Conservation (phyloP, 2,113 vertebrate genomes). For the Pithys albifrons region DNA sequence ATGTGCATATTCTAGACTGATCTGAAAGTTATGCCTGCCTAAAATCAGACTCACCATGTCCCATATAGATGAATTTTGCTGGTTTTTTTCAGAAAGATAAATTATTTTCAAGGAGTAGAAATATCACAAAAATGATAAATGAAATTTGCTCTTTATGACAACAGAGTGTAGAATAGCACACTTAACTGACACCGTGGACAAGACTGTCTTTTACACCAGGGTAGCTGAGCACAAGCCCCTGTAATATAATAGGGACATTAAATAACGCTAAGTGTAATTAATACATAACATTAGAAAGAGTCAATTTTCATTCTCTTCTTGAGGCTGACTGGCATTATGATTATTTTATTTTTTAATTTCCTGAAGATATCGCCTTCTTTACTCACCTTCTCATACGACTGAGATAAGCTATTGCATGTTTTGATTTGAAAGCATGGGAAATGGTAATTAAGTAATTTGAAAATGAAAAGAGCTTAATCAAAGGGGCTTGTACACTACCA, state of each 20-base stretch:
- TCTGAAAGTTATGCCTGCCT: not conserved
- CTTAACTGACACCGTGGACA: not conserved
- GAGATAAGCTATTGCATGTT: slow-evolving; percentile 61
- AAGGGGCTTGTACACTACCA: not conserved
- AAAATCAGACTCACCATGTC: not conserved
- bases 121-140: not conserved
- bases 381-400: not conserved
- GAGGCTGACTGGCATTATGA: not conserved
- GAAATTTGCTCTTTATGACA: not conserved
- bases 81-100: not conserved
- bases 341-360: slow-evolving; percentile 69
- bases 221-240: not conserved
- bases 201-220: not conserved
- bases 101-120: not conserved
- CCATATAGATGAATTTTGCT: not conserved
- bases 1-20: not conserved
- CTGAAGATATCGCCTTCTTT: slow-evolving; percentile 36
- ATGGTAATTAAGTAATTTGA: slow-evolving; percentile 61
- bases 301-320: slow-evolving; percentile 51
- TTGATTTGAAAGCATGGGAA: slow-evolving; percentile 47
- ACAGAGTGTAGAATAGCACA: not conserved
- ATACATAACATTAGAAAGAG: slow-evolving; percentile 44
- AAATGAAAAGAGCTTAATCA: slow-evolving; percentile 64
- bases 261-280: slow-evolving; percentile 49
- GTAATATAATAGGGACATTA: not conserved